Base-by-base conservation (phyloP, 2,888 invertebrate species). In the Onthophagus sagittarius region DNA sequence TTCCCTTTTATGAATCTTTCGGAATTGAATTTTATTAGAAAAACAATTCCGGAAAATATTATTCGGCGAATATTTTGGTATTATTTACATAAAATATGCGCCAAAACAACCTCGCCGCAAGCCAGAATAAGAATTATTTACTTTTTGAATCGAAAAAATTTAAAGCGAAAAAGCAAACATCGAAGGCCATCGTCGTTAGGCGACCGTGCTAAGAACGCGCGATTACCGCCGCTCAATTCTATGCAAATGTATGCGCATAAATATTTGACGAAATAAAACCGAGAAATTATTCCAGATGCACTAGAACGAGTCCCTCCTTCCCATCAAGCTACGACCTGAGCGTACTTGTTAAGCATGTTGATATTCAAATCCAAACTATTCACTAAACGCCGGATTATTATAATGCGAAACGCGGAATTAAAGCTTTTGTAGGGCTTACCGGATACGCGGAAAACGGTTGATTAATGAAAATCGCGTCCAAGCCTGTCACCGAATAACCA, bases 211-310 rank as follows among this genome's bases (percentile, higher is more conserved):
- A 53, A 53, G 39, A 53, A 53, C 39, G 39, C 39, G 39, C 39
- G 39, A 53, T 53, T 53, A 53, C 39, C 39, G 39, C 39, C 39
- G 7, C 11, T 11, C 31, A 15, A 67, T 15, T 67, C 15, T n/a
- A 67, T 67, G 67, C 67, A 67, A 67, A 67, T 67, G 31, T 67
- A 67, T 67, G 67, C 67, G 67, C 67, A 67, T 67, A 67, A 67
- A 67, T 67, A 67, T 67, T 67, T 67, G 67, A 67, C 67, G 67
- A 67, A 67, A 23, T 67, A 67, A 67, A 67, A 67, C 67, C 67
- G 67, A 15, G 15, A 31, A 67, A 67, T 67, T 67, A 67, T 67
- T 67, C 67, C 67, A 23, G 15, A 53, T 53, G 39, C 39, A 53
- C 39, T 53, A 2, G 39, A 53, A 11, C 5, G 39, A 53, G 2